These are phyloP conservation scores for Andrena dorsata DNA, from an alignment of 2,888 invertebrate species.

Conservation along the genomic window DNA sequence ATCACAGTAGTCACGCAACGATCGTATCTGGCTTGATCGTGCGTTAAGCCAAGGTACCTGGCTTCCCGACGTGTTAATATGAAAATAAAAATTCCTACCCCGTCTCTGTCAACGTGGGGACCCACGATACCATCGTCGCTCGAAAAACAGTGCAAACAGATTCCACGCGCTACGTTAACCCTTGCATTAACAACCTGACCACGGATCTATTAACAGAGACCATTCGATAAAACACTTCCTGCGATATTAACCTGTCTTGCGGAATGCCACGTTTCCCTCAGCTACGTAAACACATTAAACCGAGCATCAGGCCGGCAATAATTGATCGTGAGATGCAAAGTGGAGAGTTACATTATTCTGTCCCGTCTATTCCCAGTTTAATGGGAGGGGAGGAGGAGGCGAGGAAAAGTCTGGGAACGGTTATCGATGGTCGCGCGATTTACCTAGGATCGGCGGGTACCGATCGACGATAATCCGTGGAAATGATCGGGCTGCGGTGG, in stretches of 20 bases:
- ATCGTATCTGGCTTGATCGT: slow-evolving; percentile 12
- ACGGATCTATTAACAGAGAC: not conserved
- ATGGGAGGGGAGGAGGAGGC: slow-evolving; percentile 42
- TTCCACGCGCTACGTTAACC: not conserved
- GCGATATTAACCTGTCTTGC: not conserved
- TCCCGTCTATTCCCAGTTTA: not conserved
- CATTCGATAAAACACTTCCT: not conserved
- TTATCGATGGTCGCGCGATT: slow-evolving; percentile 57
- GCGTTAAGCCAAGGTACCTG: not conserved
- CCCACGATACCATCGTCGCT: not conserved
- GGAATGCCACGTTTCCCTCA: not conserved
- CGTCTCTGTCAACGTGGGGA: not conserved
- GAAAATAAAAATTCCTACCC: slow-evolving; percentile 3
- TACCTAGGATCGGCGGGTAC: slow-evolving; percentile 63
- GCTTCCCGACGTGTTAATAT: slow-evolving; percentile 8
- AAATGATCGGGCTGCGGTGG: slow-evolving; percentile 71
- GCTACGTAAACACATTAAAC: too few species aligned
- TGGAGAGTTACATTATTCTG: not conserved
- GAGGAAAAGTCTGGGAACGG: slow-evolving; percentile 1
- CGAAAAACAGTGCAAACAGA: not conserved
- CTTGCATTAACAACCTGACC: not conserved
- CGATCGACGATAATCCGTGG: slow-evolving; percentile 75
- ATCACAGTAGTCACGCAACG: slow-evolving; percentile 34
- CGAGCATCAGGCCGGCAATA: not conserved
- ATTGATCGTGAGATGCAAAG: not conserved